Evolutionary conservation across 2,797 vertebrate genomes (phyloP).

Genomic region (Nasua narica): DNA sequence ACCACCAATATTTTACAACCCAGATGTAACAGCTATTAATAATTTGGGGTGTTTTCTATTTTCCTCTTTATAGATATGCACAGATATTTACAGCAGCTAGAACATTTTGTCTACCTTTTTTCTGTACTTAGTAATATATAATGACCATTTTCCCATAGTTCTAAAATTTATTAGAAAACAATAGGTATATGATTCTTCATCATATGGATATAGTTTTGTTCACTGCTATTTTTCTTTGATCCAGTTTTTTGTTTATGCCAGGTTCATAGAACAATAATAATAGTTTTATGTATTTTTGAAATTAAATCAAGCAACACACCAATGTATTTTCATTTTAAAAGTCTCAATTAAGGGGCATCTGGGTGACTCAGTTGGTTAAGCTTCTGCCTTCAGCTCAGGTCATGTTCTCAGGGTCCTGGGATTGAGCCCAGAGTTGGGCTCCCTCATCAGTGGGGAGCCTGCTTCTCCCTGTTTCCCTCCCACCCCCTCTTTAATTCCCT

Average conservation of each 20-base stretch:
- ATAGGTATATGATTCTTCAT: not conserved
- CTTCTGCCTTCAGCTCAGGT: no score
- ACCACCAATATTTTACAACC: not conserved
- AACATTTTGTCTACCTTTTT: not conserved
- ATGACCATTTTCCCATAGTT: not conserved
- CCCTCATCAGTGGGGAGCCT: not conserved
- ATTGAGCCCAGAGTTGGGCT: not conserved
- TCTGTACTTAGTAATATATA: not conserved
- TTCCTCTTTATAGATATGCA: not conserved
- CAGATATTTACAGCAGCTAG: not conserved
- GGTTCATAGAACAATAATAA: not conserved
- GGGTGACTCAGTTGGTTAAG: not conserved
- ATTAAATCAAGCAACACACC: not conserved
- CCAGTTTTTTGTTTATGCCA: not conserved
- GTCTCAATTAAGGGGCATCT: not conserved
- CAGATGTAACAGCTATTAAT: not conserved
- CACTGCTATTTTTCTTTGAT: not conserved
- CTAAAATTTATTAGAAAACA: not conserved
- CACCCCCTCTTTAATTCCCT: no score
- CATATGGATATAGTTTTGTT: not conserved
- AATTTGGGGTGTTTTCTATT: not conserved
- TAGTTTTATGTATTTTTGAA: not conserved
- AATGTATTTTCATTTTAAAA: not conserved
- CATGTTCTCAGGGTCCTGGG: not conserved
- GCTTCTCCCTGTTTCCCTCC: not conserved